Evolutionary conservation across 2,113 vertebrate species (phyloP).

Genomic region (Pao palembangensis): DNA sequence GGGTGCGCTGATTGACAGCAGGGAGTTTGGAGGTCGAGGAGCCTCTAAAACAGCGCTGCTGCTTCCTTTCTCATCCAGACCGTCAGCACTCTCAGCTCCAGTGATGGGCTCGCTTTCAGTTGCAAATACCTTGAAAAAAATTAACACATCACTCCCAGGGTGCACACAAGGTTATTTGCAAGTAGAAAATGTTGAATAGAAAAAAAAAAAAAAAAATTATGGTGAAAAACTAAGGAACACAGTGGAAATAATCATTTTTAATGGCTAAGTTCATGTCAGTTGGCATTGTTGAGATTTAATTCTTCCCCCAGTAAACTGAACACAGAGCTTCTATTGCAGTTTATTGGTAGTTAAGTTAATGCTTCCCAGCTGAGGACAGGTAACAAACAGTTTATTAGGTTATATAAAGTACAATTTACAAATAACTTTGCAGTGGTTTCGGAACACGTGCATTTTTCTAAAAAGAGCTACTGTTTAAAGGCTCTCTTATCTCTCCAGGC

Average conservation of each 20-base stretch:
- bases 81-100: constrained; percentile 40
- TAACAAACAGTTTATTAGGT: constrained; percentile 53
- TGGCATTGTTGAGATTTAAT: constrained; percentile 44
- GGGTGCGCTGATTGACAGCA: constrained; percentile 71
- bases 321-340: constrained; percentile 36
- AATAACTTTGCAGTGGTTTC: constrained; percentile 46
- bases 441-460: constrained; percentile 35
- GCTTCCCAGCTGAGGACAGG: constrained; percentile 55
- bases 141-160: constrained; percentile 11
- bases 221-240: constrained; percentile 30
- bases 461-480: constrained; percentile 43
- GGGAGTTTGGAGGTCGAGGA: constrained; percentile 69
- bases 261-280: constrained; percentile 17
- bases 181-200: constrained; percentile 34
- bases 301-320: constrained; percentile 58
- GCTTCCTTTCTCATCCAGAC: constrained; percentile 55
- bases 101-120: constrained; percentile 47
- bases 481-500: constrained; percentile 54
- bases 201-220: constrained; percentile 1
- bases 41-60: constrained; percentile 56
- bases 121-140: constrained; percentile 21
- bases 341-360: constrained; percentile 57
- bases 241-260: constrained; percentile 28
- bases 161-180: constrained; percentile 27
- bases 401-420: constrained; percentile 49